Conservation (phyloP, 1,140 invertebrate genomes). For the Argopecten irradians region DNA sequence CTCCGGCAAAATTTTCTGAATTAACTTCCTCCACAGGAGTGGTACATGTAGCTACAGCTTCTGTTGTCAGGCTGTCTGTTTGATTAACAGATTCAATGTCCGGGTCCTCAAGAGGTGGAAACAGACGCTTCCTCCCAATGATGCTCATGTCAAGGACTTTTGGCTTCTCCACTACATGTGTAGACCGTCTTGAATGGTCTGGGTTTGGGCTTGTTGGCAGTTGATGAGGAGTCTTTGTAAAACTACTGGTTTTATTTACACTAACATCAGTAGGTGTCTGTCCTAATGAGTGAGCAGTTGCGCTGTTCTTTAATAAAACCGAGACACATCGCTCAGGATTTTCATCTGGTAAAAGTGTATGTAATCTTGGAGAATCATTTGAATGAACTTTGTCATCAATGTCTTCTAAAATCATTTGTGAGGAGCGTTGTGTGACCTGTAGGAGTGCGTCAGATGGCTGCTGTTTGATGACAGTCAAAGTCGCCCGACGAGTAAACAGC, state of each 20-base stretch:
- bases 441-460: constrained; percentile 65
- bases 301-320: background rate
- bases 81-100: background rate
- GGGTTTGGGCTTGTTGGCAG: constrained; percentile 64
- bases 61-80: background rate
- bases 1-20: background rate
- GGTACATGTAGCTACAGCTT: background rate
- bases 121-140: constrained; percentile 47
- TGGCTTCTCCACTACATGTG: constrained; percentile 64
- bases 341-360: background rate
- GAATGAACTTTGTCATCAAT: constrained; percentile 29
- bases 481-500: constrained; percentile 50
- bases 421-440: constrained; percentile 36
- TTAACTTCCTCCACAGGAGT: background rate
- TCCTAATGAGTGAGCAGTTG: background rate
- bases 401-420: constrained; percentile 31
- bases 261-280: background rate
- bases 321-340: background rate
- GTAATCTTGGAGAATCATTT: constrained; percentile 32
- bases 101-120: constrained; percentile 38
- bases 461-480: constrained; percentile 67
- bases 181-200: constrained; percentile 64
- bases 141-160: constrained; percentile 58
- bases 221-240: constrained; percentile 54
- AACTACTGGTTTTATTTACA: constrained; percentile 44